Percentiles rank a stretch among this genome's conserved stretches.
These are phyloP conservation scores for Paracyclopina nana DNA, from an alignment of 1,140 invertebrate species.

Conservation along the genomic window DNA sequence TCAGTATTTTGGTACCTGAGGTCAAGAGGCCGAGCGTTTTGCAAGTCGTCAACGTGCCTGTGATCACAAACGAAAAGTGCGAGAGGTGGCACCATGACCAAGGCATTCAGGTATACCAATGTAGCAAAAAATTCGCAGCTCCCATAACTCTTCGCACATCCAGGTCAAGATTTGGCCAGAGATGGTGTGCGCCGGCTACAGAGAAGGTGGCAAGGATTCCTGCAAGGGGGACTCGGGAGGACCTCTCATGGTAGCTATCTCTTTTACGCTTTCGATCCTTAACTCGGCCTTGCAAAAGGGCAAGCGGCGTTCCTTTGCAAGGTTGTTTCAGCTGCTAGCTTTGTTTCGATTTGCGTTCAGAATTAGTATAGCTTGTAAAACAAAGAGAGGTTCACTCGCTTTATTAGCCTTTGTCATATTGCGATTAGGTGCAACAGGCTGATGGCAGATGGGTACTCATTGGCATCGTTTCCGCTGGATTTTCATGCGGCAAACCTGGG, in stretches of 20 bases:
- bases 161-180: slow-evolving; percentile 11
- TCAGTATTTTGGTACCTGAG: slow-evolving; percentile 13
- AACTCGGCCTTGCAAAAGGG: too few relatives aligned
- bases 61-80: slow-evolving; percentile 66
- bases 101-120: slow-evolving; percentile 47
- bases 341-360: too few relatives aligned
- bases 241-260: slow-evolving; percentile 20
- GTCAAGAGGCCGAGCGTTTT: slow-evolving; percentile 14
- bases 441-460: slow-evolving; percentile 20
- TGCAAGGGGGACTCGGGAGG: slow-evolving; percentile 22
- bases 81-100: slow-evolving; percentile 42
- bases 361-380: too few relatives aligned
- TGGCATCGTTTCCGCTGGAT: slow-evolving; percentile 25
- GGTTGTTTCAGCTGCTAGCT: too few relatives aligned
- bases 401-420: too few relatives aligned
- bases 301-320: too few relatives aligned
- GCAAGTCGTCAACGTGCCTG: slow-evolving; percentile 63
- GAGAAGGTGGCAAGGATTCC: slow-evolving; percentile 53
- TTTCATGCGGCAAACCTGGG: slow-evolving; percentile 22
- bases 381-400: too few relatives aligned
- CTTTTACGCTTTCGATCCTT: too few relatives aligned
- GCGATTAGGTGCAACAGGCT: neutral
- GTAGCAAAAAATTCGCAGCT: too few relatives aligned
- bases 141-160: neutral
- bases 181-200: slow-evolving; percentile 25